Evolutionary conservation across 2,797 vertebrate genomes (phyloP).

Genomic region (Emys orbicularis): DNA sequence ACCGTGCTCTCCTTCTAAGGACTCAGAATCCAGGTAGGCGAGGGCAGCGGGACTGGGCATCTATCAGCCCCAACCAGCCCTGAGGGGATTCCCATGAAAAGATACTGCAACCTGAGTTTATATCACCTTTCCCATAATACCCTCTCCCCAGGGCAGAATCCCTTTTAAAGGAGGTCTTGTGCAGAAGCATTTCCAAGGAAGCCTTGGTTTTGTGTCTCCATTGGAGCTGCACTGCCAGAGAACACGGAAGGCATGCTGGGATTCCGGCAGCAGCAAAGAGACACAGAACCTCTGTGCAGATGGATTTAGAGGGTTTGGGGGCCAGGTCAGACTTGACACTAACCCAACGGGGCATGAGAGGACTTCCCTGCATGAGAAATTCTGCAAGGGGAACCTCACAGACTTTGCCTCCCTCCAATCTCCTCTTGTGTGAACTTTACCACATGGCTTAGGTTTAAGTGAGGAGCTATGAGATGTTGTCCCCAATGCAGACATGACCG

Average conservation of each 20-base stretch:
- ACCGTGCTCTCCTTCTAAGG: neutral
- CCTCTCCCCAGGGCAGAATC: neutral
- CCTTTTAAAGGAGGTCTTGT: neutral
- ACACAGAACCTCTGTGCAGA: neutral
- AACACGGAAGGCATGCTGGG: neutral
- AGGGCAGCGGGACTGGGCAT: neutral
- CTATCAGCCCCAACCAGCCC: neutral
- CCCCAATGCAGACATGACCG: neutral
- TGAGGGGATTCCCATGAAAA: neutral
- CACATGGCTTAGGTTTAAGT: neutral
- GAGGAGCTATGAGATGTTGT: neutral
- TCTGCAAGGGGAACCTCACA: neutral
- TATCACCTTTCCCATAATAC: neutral
- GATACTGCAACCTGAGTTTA: rapidly evolving
- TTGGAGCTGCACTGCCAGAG: no score
- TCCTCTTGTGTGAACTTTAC: rapidly evolving
- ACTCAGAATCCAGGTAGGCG: neutral
- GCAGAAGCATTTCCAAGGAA: neutral
- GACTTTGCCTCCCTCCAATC: neutral
- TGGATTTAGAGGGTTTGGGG: neutral
- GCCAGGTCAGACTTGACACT: neutral
- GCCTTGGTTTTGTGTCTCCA: rapidly evolving
- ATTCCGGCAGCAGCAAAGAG: neutral
- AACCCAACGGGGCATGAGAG: neutral
- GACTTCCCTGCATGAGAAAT: neutral